These are phyloP conservation scores for Anagyrus pseudococci DNA, from an alignment of 2,888 invertebrate genomes.

Conservation along the genomic window DNA sequence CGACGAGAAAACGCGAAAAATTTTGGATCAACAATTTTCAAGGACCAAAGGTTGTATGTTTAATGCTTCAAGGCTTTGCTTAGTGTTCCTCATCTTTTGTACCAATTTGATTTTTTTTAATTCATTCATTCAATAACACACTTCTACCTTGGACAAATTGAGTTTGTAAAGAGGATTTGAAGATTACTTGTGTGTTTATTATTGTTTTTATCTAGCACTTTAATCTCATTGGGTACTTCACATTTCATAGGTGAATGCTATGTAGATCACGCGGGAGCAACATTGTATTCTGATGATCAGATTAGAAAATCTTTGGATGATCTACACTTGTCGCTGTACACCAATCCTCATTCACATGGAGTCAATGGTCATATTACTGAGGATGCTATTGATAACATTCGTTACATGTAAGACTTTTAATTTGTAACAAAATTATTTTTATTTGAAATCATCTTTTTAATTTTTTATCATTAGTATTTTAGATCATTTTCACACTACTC, in stretches of 20 bases:
- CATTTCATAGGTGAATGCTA: slow-evolving; percentile 71
- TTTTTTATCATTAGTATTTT: slow-evolving; percentile 69
- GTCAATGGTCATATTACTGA: slow-evolving; percentile 79
- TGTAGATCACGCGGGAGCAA: slow-evolving; percentile 89
- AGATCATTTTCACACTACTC: slow-evolving; percentile 82
- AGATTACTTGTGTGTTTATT: not conserved
- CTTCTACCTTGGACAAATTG: not conserved
- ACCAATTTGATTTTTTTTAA: too few relatives aligned
- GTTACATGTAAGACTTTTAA: slow-evolving; percentile 60
- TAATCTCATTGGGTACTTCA: not conserved
- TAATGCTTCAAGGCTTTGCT: slow-evolving; percentile 27
- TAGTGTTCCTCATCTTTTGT: not conserved
- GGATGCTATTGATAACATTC: slow-evolving; percentile 83
- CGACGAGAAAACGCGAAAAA: slow-evolving; percentile 45
- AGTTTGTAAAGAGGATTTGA: not conserved
- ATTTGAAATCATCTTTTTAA: slow-evolving; percentile 12
- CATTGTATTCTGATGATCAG: slow-evolving; percentile 80
- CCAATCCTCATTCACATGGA: slow-evolving; percentile 86
- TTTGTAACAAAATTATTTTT: slow-evolving; percentile 1
- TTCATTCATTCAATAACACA: not conserved
- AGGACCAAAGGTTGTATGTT: slow-evolving; percentile 56
- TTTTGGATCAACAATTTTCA: slow-evolving; percentile 51
- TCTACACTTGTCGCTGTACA: slow-evolving; percentile 76
- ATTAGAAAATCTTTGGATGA: slow-evolving; percentile 71
- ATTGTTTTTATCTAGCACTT: not conserved